Evolutionary conservation across 2,797 vertebrate genomes (phyloP).

Genomic region (Urosaurus nigricauda): DNA sequence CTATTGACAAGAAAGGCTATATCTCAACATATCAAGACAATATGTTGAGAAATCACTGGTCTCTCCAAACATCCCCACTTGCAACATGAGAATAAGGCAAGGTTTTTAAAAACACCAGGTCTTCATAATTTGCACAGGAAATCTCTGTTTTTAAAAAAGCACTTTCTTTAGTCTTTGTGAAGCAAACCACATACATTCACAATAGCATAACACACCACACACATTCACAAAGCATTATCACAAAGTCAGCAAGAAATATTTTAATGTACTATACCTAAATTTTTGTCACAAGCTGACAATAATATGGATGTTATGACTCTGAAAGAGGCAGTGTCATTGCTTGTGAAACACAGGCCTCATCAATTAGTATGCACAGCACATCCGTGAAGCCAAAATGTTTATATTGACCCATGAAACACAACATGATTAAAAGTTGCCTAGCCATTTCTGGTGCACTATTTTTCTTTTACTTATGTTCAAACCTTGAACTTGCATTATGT

Average conservation of each 20-base stretch:
- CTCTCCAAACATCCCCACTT: no score
- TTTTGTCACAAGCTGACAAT: slow-evolving; percentile 26
- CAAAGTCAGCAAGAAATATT: slow-evolving; percentile 23
- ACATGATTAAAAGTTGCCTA: not conserved
- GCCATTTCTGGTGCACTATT: not conserved
- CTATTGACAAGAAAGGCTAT: no score
- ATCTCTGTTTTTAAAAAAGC: no score
- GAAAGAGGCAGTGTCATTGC: slow-evolving; percentile 16
- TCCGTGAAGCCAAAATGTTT: slow-evolving; percentile 19
- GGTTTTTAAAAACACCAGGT: no score
- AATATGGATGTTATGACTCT: slow-evolving; percentile 30
- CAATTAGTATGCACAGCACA: slow-evolving; percentile 28
- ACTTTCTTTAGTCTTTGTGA: no score
- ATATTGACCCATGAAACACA: slow-evolving; percentile 38
- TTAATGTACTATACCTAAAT: slow-evolving; percentile 54
- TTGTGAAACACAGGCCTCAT: slow-evolving; percentile 33
- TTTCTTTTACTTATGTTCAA: slow-evolving; percentile 1
- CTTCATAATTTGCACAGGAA: no score
- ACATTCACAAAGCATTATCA: not conserved
- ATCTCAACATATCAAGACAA: no score
- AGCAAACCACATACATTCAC: no score
- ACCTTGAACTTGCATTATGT: not conserved
- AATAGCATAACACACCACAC: no score
- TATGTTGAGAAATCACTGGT: no score
- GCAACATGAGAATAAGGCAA: no score